Evolutionary conservation across 2,797 vertebrate genomes (phyloP).

Genomic region (Amblyraja radiata): DNA sequence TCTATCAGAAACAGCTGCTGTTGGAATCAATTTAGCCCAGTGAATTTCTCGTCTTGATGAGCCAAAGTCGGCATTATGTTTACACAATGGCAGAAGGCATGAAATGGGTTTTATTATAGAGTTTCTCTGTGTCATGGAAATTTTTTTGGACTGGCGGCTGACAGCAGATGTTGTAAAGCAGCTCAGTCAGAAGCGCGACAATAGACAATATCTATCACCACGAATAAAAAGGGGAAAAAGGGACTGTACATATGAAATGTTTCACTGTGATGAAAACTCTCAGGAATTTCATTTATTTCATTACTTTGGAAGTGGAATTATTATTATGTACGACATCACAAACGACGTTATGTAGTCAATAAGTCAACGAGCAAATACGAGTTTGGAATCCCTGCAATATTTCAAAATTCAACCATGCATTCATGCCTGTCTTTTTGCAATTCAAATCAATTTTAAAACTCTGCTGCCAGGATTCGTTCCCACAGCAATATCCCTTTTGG

Average conservation of each 20-base stretch:
- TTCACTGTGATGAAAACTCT: neutral
- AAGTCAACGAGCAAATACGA: neutral
- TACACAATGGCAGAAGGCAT: neutral
- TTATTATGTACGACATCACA: neutral
- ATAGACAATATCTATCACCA: neutral
- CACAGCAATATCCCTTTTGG: neutral
- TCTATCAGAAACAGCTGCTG: conserved; percentile 21
- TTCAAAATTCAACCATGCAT: neutral
- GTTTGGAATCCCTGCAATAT: neutral
- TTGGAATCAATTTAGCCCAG: neutral
- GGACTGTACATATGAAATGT: neutral
- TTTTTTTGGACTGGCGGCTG: neutral
- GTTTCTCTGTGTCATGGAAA: neutral
- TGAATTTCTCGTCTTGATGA: neutral
- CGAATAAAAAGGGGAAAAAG: neutral
- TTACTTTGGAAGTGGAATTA: neutral
- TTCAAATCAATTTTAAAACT: neutral
- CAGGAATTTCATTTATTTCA: neutral
- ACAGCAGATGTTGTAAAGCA: neutral
- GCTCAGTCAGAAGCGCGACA: neutral
- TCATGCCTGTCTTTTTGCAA: neutral
- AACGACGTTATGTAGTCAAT: neutral
- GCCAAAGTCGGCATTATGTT: neutral
- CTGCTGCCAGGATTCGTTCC: neutral
- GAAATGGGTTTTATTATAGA: neutral